These are phyloP conservation scores for Saxicola maurus DNA, from an alignment of 2,797 vertebrate genomes.

Conservation along the genomic window DNA sequence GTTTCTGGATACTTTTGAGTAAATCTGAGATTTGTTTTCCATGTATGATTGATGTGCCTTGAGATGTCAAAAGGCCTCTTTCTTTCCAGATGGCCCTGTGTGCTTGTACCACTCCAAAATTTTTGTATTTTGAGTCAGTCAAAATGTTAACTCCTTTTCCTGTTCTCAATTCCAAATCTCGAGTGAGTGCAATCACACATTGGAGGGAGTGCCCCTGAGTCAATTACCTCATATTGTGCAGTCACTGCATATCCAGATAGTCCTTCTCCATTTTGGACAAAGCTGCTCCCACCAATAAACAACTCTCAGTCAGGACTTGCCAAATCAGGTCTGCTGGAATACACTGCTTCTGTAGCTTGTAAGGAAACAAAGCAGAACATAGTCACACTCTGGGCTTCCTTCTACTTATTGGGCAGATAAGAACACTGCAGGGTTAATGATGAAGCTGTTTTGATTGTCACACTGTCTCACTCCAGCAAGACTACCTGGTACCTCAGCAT, in stretches of 20 bases:
- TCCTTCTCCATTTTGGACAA: not conserved
- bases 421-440: not conserved
- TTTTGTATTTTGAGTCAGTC: not conserved
- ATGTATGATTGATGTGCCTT: rapidly evolving
- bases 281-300: not conserved
- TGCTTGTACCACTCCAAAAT: not conserved
- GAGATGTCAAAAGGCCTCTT: not conserved
- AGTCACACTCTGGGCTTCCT: not conserved
- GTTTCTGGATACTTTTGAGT: not conserved
- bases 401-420: not conserved
- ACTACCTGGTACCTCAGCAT: not conserved
- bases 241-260: not conserved
- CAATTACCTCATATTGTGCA: not conserved
- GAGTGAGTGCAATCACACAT: not conserved
- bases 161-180: not conserved
- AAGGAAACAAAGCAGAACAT: not conserved
- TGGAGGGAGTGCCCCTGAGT: not conserved
- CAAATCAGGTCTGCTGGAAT: not conserved
- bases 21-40: not conserved
- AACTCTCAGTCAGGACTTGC: not conserved
- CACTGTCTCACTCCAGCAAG: rapidly evolving
- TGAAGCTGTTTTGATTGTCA: not conserved
- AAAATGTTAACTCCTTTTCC: not conserved
- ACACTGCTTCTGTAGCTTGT: not conserved
- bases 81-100: not conserved